Percentiles rank a stretch among this genome's conserved stretches.
Evolutionary conservation across 2,113 vertebrate species (phyloP).

Genomic region (Neofelis nebulosa): DNA sequence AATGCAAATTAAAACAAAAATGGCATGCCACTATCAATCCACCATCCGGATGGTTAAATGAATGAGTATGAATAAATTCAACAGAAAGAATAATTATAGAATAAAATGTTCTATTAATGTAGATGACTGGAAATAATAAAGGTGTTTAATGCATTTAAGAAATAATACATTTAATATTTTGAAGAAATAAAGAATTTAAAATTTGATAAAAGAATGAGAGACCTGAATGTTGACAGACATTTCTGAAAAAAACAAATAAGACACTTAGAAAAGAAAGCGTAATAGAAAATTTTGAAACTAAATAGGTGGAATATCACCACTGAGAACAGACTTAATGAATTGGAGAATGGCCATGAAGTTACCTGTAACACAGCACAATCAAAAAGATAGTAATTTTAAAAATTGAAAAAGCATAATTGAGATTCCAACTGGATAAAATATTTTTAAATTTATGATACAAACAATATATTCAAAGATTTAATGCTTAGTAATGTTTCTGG

Average conservation of each 20-base stretch:
- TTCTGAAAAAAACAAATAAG: background rate
- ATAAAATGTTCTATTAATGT: background rate
- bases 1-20: background rate
- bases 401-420: background rate
- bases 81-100: background rate
- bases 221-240: background rate
- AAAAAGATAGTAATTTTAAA: background rate
- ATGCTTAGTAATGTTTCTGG: background rate
- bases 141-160: background rate
- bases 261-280: background rate
- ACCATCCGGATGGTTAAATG: background rate
- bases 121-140: background rate
- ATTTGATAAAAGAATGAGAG: background rate
- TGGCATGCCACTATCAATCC: background rate
- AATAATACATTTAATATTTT: background rate
- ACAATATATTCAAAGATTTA: background rate
- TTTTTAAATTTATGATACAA: background rate
- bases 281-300: background rate
- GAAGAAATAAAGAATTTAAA: background rate
- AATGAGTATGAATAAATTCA: background rate
- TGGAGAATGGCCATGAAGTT: background rate
- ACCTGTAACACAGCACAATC: background rate
- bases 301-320: background rate
- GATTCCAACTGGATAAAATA: background rate
- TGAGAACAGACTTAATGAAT: background rate